Conservation (phyloP, 2,797 vertebrate species). For the Cossypha dichroa region DNA sequence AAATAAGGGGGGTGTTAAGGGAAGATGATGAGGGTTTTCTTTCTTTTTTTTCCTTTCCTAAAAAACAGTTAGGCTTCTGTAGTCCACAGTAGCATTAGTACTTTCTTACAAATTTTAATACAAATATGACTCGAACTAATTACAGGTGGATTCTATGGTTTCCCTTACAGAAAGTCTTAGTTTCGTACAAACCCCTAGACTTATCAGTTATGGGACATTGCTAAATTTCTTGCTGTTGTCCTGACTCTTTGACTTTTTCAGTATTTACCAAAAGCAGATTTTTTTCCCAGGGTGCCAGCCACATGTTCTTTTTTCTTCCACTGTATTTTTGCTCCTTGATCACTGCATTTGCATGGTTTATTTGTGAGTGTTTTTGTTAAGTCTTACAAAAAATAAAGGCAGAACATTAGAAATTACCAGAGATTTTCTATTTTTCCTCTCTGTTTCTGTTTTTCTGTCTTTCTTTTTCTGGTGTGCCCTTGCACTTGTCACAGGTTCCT, state of each 20-base stretch:
- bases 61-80: not conserved
- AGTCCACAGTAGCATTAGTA: not conserved
- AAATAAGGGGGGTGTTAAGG: not conserved
- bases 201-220: not conserved
- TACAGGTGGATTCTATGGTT: not conserved
- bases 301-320: not conserved
- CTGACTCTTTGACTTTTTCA: not conserved
- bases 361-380: fast-evolving
- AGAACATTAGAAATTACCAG: not conserved
- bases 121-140: not conserved
- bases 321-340: not conserved
- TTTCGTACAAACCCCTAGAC: not conserved
- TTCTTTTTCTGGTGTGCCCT: not conserved
- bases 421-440: not conserved
- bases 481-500: not conserved
- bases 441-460: not conserved
- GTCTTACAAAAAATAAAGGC: not conserved
- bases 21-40: not conserved
- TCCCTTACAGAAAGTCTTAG: not conserved
- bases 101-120: not conserved
- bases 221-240: not conserved
- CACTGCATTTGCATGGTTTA: not conserved
- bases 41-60: not conserved
- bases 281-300: not conserved
- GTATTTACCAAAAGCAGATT: not conserved